phyloP scores from a whole-genome alignment of 2,888 invertebrate genomes.

The Ferdinandea cuprea region DNA sequence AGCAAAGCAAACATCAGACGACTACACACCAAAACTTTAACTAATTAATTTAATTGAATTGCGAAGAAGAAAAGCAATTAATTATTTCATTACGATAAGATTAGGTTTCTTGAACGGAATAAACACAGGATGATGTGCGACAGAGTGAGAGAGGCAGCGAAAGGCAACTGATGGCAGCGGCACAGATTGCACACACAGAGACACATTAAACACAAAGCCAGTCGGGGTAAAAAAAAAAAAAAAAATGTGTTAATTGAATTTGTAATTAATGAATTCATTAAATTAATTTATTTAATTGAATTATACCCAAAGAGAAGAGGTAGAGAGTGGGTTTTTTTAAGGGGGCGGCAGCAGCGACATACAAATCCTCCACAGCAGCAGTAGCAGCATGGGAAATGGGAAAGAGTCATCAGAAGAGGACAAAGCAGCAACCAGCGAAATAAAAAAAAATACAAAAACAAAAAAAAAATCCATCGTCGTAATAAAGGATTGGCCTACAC shows the following conservation, averaged over 20 bases:
- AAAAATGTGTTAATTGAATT: conserved; percentile 74
- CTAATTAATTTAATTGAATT: conserved; percentile 74
- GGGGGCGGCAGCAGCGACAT: neutral
- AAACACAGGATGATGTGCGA: conserved; percentile 20
- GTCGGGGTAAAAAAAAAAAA: too few species aligned
- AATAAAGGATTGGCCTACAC: conserved; percentile 74
- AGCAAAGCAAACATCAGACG: conserved; percentile 51
- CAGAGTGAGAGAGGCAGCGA: neutral
- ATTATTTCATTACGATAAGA: conserved; percentile 74
- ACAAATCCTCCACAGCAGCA: neutral
- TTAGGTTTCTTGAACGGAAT: conserved; percentile 66
- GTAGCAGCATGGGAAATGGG: conserved; percentile 8
- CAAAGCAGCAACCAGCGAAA: conserved; percentile 20
- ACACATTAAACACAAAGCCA: conserved; percentile 34
- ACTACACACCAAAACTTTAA: conserved; percentile 59
- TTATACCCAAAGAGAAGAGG: conserved; percentile 52
- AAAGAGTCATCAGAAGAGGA: conserved; percentile 50
- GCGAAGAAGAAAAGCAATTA: conserved; percentile 71
- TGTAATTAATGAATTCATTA: conserved; percentile 75
- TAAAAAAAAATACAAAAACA: conserved; percentile 29
- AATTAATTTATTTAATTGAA: conserved; percentile 75
- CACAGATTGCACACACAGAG: conserved; percentile 40
- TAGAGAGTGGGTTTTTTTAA: neutral
- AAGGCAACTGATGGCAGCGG: conserved; percentile 14
- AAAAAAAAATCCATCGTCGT: conserved; percentile 30